phyloP scores from a whole-genome alignment of 2,888 invertebrate species.

The Strigamia transsilvanica region DNA sequence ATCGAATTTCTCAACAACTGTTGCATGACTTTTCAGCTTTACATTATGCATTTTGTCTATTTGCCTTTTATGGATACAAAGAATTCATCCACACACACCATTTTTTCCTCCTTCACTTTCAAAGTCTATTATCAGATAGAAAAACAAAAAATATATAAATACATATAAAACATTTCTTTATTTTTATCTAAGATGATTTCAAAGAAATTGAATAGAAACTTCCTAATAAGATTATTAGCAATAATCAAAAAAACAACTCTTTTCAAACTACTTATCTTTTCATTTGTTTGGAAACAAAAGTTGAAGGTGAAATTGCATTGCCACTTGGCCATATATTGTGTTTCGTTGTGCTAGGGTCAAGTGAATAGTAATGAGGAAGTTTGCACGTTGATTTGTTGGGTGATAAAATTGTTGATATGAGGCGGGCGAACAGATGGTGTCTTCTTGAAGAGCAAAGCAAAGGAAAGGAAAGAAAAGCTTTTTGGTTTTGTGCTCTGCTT shows the following conservation, averaged over 20 bases:
- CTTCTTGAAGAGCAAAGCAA: neutral
- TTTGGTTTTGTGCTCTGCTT: neutral
- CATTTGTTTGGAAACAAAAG: neutral
- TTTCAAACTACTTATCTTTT: neutral
- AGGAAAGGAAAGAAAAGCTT: neutral
- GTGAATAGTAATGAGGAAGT: slow-evolving; percentile 26
- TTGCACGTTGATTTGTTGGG: slow-evolving; percentile 48
- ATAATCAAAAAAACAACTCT: neutral
- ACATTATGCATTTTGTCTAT: too few relatives aligned
- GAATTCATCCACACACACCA: too few relatives aligned
- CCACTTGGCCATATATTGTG: slow-evolving; percentile 11
- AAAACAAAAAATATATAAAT: too few relatives aligned
- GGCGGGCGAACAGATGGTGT: slow-evolving; percentile 1
- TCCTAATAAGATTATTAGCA: slow-evolving; percentile 30
- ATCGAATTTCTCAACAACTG: too few relatives aligned
- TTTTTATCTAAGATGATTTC: neutral
- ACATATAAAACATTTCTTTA: neutral
- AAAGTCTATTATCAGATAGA: neutral
- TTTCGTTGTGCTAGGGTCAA: neutral
- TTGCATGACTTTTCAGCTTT: too few relatives aligned
- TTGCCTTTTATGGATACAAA: too few relatives aligned
- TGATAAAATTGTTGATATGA: slow-evolving; percentile 48
- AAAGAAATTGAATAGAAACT: neutral
- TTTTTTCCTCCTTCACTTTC: neutral
- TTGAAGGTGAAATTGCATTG: neutral